Base-by-base conservation (phyloP, 2,888 invertebrate genomes). In the Tetheella fluctuosa region DNA sequence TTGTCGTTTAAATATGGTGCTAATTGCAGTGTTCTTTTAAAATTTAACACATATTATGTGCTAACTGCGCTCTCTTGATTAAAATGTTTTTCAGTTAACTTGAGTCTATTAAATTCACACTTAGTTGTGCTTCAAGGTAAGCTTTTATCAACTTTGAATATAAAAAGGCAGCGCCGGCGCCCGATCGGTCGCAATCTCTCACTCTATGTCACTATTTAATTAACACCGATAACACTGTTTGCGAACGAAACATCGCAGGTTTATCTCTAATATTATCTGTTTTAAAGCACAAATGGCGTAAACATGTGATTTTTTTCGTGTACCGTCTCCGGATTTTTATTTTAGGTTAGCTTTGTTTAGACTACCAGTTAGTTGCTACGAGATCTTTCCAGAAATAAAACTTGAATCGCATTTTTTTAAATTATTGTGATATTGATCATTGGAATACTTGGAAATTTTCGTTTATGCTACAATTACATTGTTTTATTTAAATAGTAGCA, bases 171-270 rank as follows among this genome's bases (percentile, higher is more conserved):
- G 42, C 42, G 48, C 10, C 20, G 20, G 48, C 48, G 48, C 48
- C 2, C 48, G 48, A 20, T 48, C 48, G 48, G 48, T 48, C 48
- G 48, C 48, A 15, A 25, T 54, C 23, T 48, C 20, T 48, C 20
- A 20, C 48, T 34, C 30, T 0, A 13, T 71, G 78, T 73, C 76
- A 77, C 72, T 82, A 80, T 86, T 86, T 87, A 83, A 86, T 85
- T 84, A 84, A 71, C 63, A 58, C 63, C 69, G 81, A 84, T 82
- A 84, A 83, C 69, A 74, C 57, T 81, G 77, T 85, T 84, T 81
- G 78, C 74, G 70, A 79, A 69, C 68, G 72, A 71, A 70, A 53
- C 53, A 23, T 59, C 64, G 61, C 57, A 67, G 65, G 62, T 66
- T 75, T 81, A 81, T 81, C 77, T 60, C 64, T n/a, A 52, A 64